Conservation (phyloP, 1,140 invertebrate species). For the Drosophila melanica region DNA sequence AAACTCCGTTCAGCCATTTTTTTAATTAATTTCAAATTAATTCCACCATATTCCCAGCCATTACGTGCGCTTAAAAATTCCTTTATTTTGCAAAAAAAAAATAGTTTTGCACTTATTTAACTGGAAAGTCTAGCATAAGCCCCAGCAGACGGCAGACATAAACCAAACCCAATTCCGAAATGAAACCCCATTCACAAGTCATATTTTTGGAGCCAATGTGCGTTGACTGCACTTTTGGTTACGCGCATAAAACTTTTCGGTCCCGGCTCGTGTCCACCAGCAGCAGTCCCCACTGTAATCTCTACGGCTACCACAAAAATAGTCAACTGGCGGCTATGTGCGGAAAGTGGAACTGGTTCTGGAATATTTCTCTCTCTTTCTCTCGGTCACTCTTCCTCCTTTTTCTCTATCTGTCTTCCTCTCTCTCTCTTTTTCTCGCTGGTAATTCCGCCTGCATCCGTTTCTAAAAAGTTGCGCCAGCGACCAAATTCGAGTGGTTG, state of each 20-base stretch:
- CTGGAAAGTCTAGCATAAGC: constrained; percentile 35
- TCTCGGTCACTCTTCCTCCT: background rate
- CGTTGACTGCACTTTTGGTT: constrained; percentile 75
- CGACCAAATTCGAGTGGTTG: constrained; percentile 73
- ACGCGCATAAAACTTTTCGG: constrained; percentile 71
- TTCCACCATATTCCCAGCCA: background rate
- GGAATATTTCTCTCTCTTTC: constrained; percentile 1
- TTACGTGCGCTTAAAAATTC: no score
- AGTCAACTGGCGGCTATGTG: constrained; percentile 68
- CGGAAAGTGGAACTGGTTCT: constrained; percentile 18
- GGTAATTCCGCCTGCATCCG: constrained; percentile 75
- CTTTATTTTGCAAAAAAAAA: background rate
- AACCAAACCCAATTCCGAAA: no score
- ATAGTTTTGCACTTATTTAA: constrained; percentile 63
- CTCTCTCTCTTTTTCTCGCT: constrained; percentile 8
- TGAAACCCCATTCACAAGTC: constrained; percentile 66
- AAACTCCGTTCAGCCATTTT: background rate
- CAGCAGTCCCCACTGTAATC: background rate
- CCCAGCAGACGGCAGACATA: no score
- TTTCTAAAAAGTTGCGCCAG: constrained; percentile 73
- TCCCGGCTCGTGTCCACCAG: background rate
- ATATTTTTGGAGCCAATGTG: constrained; percentile 71
- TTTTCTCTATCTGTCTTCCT: background rate
- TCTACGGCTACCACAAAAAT: constrained; percentile 30
- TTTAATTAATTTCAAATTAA: background rate